Conservation (phyloP, 2,888 invertebrate species). For the Chouioia cunea region DNA sequence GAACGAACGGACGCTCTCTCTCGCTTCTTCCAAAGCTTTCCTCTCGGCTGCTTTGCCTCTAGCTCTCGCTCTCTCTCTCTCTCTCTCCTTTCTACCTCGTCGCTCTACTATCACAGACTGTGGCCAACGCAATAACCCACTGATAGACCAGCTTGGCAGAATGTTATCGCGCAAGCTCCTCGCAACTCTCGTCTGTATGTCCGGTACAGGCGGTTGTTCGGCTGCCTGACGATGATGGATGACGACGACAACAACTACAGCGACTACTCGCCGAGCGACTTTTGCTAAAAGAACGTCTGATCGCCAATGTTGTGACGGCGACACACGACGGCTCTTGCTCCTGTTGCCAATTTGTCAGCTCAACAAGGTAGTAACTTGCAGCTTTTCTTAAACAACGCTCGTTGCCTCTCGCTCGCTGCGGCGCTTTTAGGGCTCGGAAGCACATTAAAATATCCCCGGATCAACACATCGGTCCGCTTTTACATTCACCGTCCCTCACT, state of each 20-base stretch:
- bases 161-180: neutral
- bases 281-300: too few species aligned
- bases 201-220: conserved; percentile 18
- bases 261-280: too few species aligned
- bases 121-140: conserved; percentile 51
- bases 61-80: too few species aligned
- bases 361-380: neutral
- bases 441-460: conserved; percentile 65
- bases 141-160: conserved; percentile 46
- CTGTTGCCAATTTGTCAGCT: conserved; percentile 26
- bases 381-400: conserved; percentile 15
- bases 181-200: neutral
- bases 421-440: conserved; percentile 65
- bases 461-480: conserved; percentile 65
- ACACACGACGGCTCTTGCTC: conserved; percentile 19
- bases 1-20: conserved; percentile 5
- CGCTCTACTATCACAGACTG: conserved; percentile 66
- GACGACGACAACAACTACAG: too few species aligned
- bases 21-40: conserved; percentile 45
- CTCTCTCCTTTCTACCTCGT: conserved; percentile 9
- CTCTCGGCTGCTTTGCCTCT: too few species aligned
- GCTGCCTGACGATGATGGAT: neutral
- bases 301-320: too few species aligned
- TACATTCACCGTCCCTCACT: conserved; percentile 66
- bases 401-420: conserved; percentile 59